Conservation (phyloP, 2,797 vertebrate genomes). For the Cheirogaleus major region DNA sequence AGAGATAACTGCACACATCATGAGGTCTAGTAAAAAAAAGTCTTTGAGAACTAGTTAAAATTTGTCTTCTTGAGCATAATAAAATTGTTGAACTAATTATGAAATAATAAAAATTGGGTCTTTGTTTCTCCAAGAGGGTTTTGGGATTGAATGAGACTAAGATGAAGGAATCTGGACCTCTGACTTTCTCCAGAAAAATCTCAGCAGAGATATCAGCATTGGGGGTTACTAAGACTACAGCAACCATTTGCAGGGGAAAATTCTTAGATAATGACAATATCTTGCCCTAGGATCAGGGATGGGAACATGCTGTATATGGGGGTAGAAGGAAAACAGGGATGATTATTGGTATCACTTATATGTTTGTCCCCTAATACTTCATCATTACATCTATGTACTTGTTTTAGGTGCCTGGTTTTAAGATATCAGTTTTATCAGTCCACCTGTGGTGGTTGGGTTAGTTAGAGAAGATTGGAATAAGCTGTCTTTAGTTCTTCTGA, state of each 20-base stretch:
- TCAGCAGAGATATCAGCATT: not conserved
- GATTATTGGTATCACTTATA: not conserved
- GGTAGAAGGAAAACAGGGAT: too few species aligned
- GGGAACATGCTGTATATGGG: not conserved
- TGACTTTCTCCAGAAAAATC: not conserved
- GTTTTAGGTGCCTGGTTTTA: not conserved
- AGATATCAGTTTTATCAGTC: not conserved
- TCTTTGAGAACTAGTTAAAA: constrained; percentile 26
- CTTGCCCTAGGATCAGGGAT: not conserved
- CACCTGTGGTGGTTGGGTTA: not conserved
- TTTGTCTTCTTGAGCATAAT: not conserved
- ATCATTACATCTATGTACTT: not conserved
- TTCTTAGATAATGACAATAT: not conserved
- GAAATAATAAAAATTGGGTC: not conserved
- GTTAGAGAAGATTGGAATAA: not conserved
- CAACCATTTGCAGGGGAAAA: not conserved
- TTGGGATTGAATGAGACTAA: not conserved
- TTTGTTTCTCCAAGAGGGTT: not conserved
- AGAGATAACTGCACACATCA: not conserved
- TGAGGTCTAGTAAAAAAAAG: not conserved
- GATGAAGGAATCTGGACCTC: not conserved
- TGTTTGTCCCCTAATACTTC: not conserved
- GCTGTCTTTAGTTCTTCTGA: not conserved
- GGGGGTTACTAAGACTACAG: not conserved
- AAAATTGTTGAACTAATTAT: not conserved